Evolutionary conservation across 1,140 invertebrate genomes (phyloP).

Genomic region (Drosophila erecta): DNA sequence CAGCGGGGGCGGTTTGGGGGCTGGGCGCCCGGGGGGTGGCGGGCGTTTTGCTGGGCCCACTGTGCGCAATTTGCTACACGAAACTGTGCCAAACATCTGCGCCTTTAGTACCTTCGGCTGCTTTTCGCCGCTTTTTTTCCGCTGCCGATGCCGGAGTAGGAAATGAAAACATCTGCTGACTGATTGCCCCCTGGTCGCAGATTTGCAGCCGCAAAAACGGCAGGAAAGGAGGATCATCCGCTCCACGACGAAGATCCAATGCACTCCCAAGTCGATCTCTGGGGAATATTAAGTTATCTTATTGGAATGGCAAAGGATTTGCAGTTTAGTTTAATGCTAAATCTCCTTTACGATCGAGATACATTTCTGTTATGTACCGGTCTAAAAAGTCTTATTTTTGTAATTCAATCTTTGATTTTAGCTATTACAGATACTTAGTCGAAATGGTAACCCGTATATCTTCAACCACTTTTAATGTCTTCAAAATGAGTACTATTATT

Average conservation of each 20-base stretch:
- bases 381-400: too few species aligned
- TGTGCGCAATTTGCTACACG: constrained; percentile 81
- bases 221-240: constrained; percentile 10
- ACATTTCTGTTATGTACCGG: too few species aligned
- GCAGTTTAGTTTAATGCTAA: not conserved
- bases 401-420: too few species aligned
- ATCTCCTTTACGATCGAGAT: too few species aligned
- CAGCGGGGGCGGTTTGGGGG: constrained; percentile 12
- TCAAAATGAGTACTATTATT: too few species aligned
- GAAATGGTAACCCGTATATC: too few species aligned
- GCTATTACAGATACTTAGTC: too few species aligned
- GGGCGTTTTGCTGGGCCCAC: constrained; percentile 62
- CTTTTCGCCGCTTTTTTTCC: constrained; percentile 30
- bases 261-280: not conserved
- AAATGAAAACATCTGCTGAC: constrained; percentile 83
- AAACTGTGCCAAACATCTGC: constrained; percentile 82
- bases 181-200: constrained; percentile 79
- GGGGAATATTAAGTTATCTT: not conserved
- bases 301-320: not conserved
- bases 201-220: constrained; percentile 12
- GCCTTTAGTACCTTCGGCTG: constrained; percentile 66
- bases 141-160: constrained; percentile 62
- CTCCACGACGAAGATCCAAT: constrained; percentile 11
- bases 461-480: too few species aligned
- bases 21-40: constrained; percentile 18